Base-by-base conservation (phyloP, 2,113 vertebrate species). In the Tragelaphus buxtoni region DNA sequence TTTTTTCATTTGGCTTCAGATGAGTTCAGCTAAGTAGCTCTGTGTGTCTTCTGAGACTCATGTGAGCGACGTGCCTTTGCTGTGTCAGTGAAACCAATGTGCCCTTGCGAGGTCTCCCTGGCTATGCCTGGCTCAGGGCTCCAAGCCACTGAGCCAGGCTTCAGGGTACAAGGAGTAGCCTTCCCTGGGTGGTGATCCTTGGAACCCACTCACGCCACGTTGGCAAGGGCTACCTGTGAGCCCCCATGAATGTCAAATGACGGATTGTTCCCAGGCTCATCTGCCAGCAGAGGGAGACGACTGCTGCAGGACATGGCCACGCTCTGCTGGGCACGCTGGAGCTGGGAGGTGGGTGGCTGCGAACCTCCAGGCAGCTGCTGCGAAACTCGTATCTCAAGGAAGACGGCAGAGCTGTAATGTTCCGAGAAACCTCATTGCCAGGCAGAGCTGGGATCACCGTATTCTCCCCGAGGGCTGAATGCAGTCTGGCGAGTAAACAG, bases 291-390 rank as follows among this genome's bases (percentile, higher is more conserved):
- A 74, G 26, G 7, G 5, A 10, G 42, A 4, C 2, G 2, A 17
- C 14, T 53, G 18, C 26, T 26, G 51, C 7, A 35, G 60, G 28
- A 6, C 2, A 0, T 17, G n/a, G 49, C 28, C 5, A 20, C 1
- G 3, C 42, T 47, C n/a, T 24, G 28, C 69, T 28, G 55, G 60
- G 47, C 39, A 82, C 30, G 76, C 61, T 24, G 12, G 8, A 7
- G 35, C 61, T 28, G 24, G 0, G 53, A 4, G 24, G 45, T 24
- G 42, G 13, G 76, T 4, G 55, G 42, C 85, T 56, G 14, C 32
- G 32, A 42, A 49, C 42, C n/a, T 14, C 20, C 14, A 2, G 1
- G 9, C 79, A 35, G 85, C 32, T 18, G 20, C 58, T 7, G 0
- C 0, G 0, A 45, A 30, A 55, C 65, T 7, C 32, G 11, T 9